Evolutionary conservation across 1,140 invertebrate species (phyloP), one percentile per base, ranked within the genome.

Genomic region (Melitaea cinxia): DNA sequence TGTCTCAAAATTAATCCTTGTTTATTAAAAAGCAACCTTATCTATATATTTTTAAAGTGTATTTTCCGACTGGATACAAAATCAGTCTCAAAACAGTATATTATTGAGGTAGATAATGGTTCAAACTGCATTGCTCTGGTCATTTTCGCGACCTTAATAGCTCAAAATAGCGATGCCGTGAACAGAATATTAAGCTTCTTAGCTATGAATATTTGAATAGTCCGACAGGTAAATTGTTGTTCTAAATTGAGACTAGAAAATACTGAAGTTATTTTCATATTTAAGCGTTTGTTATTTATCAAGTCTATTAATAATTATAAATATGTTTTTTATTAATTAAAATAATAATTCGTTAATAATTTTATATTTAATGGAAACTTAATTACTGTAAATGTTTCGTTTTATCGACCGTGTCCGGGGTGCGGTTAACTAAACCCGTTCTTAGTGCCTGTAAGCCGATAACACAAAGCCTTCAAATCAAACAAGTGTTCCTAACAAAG

Each of bases 51-150:
- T 39, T 19, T 68, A 66, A 68, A 10, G 54, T 14, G 10, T 14
- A 68, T 33, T 65, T 42, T 72, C 21, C 6, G 0, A 17, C 5
- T 5, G 12, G 26, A 19, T 21, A 24, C 10, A 0, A 14, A 77
- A 74, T 80, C 73, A 75, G 59, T 66, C 53, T 54, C 66, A 62
- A 80, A 75, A 72, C 72, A 77, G 68, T 79, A 74, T 68, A 77
- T 77, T 81, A 77, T 80, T 75, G 73, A 75, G 75, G 70, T 78
- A 45, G 76, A 79, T 78, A 84, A 80, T 80, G 70, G 73, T 76
- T 71, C 69, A 77, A 81, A 82, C 71, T 79, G 70, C 73, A 78
- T 64, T 60, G 39, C 54, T 26, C 19, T 35, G 58, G 72, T 65
- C 47, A 76, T 77, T 80, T 76, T 74, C 65, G 35, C 49, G 45